Evolutionary conservation across 1,140 invertebrate species (phyloP), one percentile per base, ranked within the genome.

Genomic region (Hycleus phaleratus): DNA sequence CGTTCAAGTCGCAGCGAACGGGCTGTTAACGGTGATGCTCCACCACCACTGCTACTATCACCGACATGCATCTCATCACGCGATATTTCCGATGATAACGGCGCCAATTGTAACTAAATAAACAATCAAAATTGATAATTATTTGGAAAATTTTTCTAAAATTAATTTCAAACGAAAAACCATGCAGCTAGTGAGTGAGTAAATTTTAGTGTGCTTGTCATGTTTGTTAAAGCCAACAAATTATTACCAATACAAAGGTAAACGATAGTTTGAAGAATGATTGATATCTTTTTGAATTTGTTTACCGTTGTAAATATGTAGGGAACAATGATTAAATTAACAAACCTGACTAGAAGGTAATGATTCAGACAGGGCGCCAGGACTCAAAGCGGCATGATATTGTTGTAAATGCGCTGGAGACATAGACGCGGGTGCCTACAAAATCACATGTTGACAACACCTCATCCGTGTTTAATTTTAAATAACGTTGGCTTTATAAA

Each of bases 401-500:
- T 85, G 85, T 77, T 90, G 89, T 74, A 90, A 81, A 75, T 91
- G 88, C 66, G 87, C 87, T 62, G 88, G 87, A 63, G 89, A 90
- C 87, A 91, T 91, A 72, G 88, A 87, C 72, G 89, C 89, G 66
- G 89, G 90, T 69, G 90, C 89, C 89, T 91, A 79, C 71, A 79
- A 73, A 66, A 69, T 64, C 58, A 70, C 63, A 68, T 60, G 50
- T 58, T 51, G 40, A 59, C 50, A 61, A 42, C 50, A 58, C 42
- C 46, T 47, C 54, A 58, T 45, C 46, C 39, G 32, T 32, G 4
- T 4, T 25, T 48, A 40, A 48, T 32, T 10, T 58, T 24, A 26
- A 11, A 42, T 51, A 51, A 32, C 46, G 49, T 61, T 61, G 59
- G 59, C 59, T 61, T 61, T 60, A 60, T 60, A 44, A 57, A 38